Evolutionary conservation across 2,797 vertebrate species (phyloP).

Genomic region (Rhinoraja longicauda): DNA sequence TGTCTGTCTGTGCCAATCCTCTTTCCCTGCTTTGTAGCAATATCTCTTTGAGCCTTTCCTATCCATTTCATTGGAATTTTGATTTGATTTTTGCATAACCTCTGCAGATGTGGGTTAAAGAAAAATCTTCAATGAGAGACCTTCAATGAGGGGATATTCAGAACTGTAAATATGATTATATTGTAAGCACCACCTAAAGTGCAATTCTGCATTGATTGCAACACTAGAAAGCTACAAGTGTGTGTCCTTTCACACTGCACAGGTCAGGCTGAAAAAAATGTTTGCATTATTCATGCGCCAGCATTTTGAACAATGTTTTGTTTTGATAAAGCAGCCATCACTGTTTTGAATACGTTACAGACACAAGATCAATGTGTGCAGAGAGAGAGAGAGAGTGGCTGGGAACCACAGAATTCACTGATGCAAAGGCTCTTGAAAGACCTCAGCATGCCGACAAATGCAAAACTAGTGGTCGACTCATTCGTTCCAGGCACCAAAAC

Average conservation of each 20-base stretch:
- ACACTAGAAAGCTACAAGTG: not conserved
- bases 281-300: not conserved
- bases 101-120: not conserved
- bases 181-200: not conserved
- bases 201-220: not conserved
- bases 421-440: not conserved
- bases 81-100: not conserved
- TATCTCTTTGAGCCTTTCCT: not conserved
- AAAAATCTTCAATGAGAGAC: not conserved
- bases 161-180: not conserved
- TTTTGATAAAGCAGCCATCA: not conserved
- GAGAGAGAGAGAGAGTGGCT: not conserved
- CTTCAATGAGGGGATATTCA: not conserved
- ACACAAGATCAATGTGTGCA: not conserved
- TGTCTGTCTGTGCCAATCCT: too few relatives aligned
- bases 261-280: not conserved
- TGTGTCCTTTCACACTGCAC: not conserved
- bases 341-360: not conserved
- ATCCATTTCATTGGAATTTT: not conserved
- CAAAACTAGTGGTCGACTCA: not conserved
- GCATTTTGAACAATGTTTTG: not conserved
- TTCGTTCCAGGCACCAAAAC: not conserved
- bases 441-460: not conserved
- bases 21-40: too few relatives aligned
- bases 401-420: not conserved